Conservation (phyloP, 2,113 vertebrate genomes). For the Pedetes capensis region DNA sequence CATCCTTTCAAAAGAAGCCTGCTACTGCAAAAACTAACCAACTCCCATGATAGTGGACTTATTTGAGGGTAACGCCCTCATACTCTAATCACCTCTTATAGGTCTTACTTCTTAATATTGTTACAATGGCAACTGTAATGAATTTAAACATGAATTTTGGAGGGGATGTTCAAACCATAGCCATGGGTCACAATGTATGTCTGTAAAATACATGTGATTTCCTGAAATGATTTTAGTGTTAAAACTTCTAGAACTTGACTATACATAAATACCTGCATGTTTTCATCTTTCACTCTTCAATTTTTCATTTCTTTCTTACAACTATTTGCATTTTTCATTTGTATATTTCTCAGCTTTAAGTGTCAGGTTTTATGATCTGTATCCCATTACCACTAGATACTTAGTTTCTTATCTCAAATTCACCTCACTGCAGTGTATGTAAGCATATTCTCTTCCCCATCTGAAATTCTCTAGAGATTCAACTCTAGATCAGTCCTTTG, state of each 20-base stretch:
- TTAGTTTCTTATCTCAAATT: background rate
- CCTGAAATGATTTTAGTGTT: background rate
- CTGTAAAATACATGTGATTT: background rate
- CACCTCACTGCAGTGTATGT: background rate
- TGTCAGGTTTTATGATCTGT: background rate
- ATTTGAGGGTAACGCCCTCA: background rate
- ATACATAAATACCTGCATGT: background rate
- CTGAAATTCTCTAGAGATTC: background rate
- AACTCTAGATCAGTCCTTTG: background rate
- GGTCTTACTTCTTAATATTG: background rate
- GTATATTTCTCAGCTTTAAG: slow-evolving; percentile 11
- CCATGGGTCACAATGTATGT: background rate
- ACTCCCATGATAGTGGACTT: background rate
- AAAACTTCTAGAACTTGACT: background rate
- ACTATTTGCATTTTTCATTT: background rate
- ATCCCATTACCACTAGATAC: background rate
- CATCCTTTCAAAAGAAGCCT: background rate
- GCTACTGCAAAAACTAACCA: too few species aligned
- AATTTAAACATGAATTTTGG: background rate
- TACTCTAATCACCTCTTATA: background rate
- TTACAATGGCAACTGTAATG: background rate
- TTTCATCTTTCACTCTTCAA: background rate
- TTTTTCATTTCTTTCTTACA: background rate
- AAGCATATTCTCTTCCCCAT: background rate
- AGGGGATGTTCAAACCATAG: background rate